Percentiles rank a stretch among this genome's conserved stretches.
Conservation (phyloP, 2,113 vertebrate genomes). For the Electrona antarctica region DNA sequence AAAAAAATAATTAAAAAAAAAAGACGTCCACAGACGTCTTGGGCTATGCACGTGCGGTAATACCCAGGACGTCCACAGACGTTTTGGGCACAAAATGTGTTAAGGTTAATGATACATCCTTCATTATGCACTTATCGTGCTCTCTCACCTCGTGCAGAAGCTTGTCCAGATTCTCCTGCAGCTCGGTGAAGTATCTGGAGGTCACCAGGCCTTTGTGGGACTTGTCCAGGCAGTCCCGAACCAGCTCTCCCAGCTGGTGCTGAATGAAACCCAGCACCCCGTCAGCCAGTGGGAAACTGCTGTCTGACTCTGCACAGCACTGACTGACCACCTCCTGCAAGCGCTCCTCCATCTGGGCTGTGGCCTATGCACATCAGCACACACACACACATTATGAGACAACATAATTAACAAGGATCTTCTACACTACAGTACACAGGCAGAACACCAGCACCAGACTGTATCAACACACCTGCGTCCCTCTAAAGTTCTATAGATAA, state of each 20-base stretch:
- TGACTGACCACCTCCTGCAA: constrained; percentile 88
- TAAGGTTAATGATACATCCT: no score
- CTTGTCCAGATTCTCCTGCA: constrained; percentile 97
- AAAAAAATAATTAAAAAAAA: no score
- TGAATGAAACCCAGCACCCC: constrained; percentile 97
- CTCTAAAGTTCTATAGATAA: no score
- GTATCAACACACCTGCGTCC: no score
- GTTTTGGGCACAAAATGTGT: no score
- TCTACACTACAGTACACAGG: no score
- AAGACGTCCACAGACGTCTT: no score
- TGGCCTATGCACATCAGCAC: constrained; percentile 80
- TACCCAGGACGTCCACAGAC: no score
- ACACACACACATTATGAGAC: background rate
- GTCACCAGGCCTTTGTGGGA: constrained; percentile 91
- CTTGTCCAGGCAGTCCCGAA: constrained; percentile 94
- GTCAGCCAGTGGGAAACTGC: constrained; percentile 88
- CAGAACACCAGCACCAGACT: no score
- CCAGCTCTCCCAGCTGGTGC: constrained; percentile 95
- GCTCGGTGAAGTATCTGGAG: constrained; percentile 93
- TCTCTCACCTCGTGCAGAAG: constrained; percentile 88
- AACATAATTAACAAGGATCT: no score
- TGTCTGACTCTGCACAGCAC: constrained; percentile 78
- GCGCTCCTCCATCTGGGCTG: constrained; percentile 95
- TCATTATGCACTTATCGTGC: no score
- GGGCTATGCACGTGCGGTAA: no score